These are phyloP conservation scores for Martes flavigula DNA, from an alignment of 2,797 vertebrate species.

Conservation along the genomic window DNA sequence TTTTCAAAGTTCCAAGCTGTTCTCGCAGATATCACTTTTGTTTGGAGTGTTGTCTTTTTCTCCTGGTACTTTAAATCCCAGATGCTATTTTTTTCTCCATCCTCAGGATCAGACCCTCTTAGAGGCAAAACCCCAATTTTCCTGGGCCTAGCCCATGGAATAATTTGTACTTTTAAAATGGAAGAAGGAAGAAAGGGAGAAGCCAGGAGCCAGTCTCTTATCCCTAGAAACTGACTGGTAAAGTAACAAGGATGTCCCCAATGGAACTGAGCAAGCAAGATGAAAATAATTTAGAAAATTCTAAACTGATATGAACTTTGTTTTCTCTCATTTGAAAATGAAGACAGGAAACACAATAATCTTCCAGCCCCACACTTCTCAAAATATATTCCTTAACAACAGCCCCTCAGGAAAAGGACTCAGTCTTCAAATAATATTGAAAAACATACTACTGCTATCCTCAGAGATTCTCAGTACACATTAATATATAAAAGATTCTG, in stretches of 20 bases:
- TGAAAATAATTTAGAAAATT: background rate
- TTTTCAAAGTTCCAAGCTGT: background rate
- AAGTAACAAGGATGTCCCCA: background rate
- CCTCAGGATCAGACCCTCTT: background rate
- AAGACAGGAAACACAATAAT: background rate
- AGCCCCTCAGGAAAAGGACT: background rate
- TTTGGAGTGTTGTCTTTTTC: background rate
- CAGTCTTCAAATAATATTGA: background rate
- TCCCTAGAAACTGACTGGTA: background rate
- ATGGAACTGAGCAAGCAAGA: background rate
- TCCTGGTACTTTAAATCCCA: background rate
- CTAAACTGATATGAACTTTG: slow-evolving; percentile 7
- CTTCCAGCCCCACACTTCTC: background rate
- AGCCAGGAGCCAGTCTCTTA: background rate
- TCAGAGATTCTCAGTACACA: background rate
- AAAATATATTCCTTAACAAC: background rate
- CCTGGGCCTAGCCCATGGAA: background rate
- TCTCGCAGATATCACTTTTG: background rate
- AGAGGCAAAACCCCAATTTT: background rate
- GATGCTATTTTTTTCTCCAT: background rate
- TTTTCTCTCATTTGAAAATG: background rate
- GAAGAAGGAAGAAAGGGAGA: background rate
- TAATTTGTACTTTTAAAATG: background rate
- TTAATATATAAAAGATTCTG: background rate
- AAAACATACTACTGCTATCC: background rate